Evolutionary conservation across 2,113 vertebrate genomes (phyloP).

Genomic region (Sminthopsis crassicaudata): DNA sequence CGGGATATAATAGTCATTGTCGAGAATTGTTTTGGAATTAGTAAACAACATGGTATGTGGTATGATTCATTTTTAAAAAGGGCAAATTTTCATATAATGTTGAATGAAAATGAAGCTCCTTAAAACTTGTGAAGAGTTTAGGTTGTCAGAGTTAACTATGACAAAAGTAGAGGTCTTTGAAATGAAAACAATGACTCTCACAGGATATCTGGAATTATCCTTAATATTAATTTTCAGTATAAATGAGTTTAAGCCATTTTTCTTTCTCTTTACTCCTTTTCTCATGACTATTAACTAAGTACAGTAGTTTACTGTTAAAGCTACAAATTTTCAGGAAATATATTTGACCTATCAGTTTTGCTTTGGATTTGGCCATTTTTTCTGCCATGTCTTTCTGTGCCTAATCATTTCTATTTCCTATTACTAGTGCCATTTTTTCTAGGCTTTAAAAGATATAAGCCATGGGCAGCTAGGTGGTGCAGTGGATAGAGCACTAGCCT

Average conservation of each 20-base stretch:
- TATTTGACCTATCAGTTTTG: slow-evolving; percentile 45
- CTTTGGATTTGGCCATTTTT: slow-evolving; percentile 4
- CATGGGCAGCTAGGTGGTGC: too few relatives aligned
- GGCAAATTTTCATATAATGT: slow-evolving; percentile 51
- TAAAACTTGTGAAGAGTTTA: slow-evolving; percentile 37
- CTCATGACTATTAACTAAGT: slow-evolving; percentile 4
- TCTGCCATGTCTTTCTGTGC: background rate
- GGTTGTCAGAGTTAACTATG: slow-evolving; percentile 49
- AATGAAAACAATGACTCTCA: slow-evolving; percentile 37
- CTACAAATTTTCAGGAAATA: slow-evolving; percentile 20
- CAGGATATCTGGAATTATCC: slow-evolving; percentile 20
- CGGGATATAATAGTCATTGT: slow-evolving; percentile 50
- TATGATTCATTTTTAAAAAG: slow-evolving; percentile 63
- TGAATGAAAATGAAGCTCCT: slow-evolving; percentile 38
- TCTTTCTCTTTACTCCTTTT: slow-evolving; percentile 29
- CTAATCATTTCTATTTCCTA: background rate
- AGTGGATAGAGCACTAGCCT: too few relatives aligned
- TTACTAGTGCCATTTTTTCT: background rate
- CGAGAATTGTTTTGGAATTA: slow-evolving; percentile 68
- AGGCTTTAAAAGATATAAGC: background rate
- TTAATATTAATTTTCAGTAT: slow-evolving; percentile 6
- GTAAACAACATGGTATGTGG: slow-evolving; percentile 51
- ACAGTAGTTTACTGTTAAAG: background rate
- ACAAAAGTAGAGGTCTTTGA: slow-evolving; percentile 48
- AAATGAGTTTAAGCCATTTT: background rate